Base-by-base conservation (phyloP, 1,140 invertebrate species). In the Tribolium castaneum region DNA sequence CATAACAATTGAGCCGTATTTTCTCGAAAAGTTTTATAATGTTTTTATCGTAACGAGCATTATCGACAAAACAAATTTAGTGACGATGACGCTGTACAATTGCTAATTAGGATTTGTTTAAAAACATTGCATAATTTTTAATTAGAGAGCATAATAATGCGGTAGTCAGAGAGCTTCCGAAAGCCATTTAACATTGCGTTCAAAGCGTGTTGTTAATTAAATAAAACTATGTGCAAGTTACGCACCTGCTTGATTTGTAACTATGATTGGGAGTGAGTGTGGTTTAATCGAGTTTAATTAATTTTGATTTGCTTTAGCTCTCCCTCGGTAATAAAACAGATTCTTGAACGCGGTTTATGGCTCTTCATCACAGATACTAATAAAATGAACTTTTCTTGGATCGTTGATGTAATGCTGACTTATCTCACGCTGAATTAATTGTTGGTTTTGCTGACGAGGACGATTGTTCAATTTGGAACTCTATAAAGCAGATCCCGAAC, bases 311-410 rank as follows among this genome's bases (percentile, higher is more conserved):
- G 30, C 59, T 35, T 30, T 35, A 10, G 59, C 30, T 66, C 30
- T 35, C 59, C 59, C 59, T 12, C 14, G 25, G 30, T 14, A 66
- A 66, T 66, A 66, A 66, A 66, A 66, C 59, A 35, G 59, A 35
- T 66, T 45, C 30, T 35, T 66, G 30, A 66, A 25, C 16, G 54
- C 54, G 54, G 54, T 59, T 59, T 59, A 59, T 66, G 10, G 25
- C 59, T 66, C 13, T 30, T 66, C 59, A 35, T 66, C 59, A 66
- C 30, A 66, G 14, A 66, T 66, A 66, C 10, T 66, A 66, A 66
- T 35, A 66, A 66, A 66, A 66, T 66, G 6, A 66, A 66, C 59
- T 66, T 66, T 66, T 66, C 59, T 62, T 66, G 59, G 59, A 13
- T 35, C 3, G 4, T 30, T 66, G 30, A 66, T 35, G 3, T 66